phyloP scores from a whole-genome alignment of 1,140 invertebrate genomes.

The Drosophila sucinea region DNA sequence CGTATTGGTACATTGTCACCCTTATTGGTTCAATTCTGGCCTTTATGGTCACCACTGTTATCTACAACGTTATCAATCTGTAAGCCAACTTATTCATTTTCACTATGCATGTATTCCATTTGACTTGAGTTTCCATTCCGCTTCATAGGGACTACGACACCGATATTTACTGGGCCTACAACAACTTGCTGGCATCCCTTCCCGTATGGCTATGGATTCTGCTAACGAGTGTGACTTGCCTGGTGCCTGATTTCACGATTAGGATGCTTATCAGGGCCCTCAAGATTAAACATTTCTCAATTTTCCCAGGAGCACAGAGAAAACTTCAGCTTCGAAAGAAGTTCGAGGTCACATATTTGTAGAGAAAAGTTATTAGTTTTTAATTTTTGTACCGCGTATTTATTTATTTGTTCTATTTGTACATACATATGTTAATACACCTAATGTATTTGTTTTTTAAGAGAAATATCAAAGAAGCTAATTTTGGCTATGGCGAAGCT shows the following conservation, averaged over 20 bases:
- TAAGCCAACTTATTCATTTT: constrained; percentile 79
- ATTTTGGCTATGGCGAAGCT: no score
- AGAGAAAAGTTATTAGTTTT: constrained; percentile 34
- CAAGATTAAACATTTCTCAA: constrained; percentile 62
- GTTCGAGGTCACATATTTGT: constrained; percentile 67
- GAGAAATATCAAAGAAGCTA: neutral
- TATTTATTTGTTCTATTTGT: constrained; percentile 66
- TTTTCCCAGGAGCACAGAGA: constrained; percentile 70
- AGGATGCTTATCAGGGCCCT: constrained; percentile 64
- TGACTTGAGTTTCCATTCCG: neutral
- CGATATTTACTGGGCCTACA: constrained; percentile 87
- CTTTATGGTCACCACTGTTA: constrained; percentile 85
- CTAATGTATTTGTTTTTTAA: constrained; percentile 45
- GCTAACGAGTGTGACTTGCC: constrained; percentile 84
- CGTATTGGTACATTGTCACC: constrained; percentile 85
- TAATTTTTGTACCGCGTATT: constrained; percentile 55
- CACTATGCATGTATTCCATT: constrained; percentile 1
- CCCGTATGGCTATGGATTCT: constrained; percentile 87
- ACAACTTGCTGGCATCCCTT: constrained; percentile 85
- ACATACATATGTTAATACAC: constrained; percentile 35
- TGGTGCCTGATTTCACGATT: constrained; percentile 86
- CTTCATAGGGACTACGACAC: constrained; percentile 85
- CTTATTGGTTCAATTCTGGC: constrained; percentile 85
- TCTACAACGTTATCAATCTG: constrained; percentile 86
- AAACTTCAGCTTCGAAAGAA: constrained; percentile 66